Conservation (phyloP, 2,113 vertebrate species). For the Lonchura striata region DNA sequence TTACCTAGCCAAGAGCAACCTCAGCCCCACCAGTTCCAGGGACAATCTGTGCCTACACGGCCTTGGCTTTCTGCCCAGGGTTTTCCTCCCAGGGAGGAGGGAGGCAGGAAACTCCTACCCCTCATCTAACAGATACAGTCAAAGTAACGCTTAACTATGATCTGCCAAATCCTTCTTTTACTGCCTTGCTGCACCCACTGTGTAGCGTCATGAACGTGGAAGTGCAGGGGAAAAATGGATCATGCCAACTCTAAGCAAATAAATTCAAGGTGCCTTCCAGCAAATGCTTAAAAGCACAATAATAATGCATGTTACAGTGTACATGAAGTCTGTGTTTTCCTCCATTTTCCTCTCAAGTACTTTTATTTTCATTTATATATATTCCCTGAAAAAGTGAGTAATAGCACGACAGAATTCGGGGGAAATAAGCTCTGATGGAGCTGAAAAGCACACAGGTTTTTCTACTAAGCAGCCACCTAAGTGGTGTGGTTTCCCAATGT, state of each 20-base stretch:
- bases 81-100: neutral
- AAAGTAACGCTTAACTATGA: neutral
- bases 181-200: neutral
- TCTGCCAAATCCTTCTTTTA: neutral
- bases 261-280: neutral
- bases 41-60: neutral
- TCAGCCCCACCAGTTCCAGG: neutral
- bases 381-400: neutral
- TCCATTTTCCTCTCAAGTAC: neutral
- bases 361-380: neutral
- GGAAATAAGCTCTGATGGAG: neutral
- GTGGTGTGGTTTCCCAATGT: neutral
- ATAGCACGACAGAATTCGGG: neutral
- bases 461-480: neutral
- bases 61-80: neutral
- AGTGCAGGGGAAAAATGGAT: neutral
- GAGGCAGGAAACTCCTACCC: neutral
- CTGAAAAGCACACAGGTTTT: neutral
- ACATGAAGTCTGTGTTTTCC: neutral
- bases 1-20: neutral
- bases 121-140: neutral
- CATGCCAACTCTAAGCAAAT: neutral
- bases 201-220: accelerated
- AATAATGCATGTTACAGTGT: neutral
- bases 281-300: neutral